Conservation (phyloP, 2,797 vertebrate species). For the Limnodromus scolopaceus region DNA sequence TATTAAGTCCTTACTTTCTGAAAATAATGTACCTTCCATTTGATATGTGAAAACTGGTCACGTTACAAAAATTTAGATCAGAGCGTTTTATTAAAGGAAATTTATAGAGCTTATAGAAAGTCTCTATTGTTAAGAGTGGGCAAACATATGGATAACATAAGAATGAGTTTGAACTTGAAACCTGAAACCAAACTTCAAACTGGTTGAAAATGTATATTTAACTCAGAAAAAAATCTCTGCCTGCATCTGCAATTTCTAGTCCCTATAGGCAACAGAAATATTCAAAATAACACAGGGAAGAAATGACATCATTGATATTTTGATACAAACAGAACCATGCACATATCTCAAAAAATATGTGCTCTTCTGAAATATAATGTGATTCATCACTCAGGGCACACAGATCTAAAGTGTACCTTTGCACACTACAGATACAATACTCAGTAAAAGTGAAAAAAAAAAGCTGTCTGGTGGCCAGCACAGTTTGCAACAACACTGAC, state of each 20-base stretch:
- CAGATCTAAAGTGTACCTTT: background rate
- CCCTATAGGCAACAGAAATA: background rate
- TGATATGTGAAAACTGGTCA: background rate
- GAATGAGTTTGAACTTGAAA: conserved; percentile 12
- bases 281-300: background rate
- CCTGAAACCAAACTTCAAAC: background rate
- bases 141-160: conserved; percentile 43
- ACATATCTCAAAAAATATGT: background rate
- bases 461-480: background rate
- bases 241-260: conserved; percentile 20
- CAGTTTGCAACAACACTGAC: background rate
- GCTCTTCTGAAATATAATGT: background rate
- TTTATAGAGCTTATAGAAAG: background rate
- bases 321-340: background rate
- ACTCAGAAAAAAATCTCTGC: background rate
- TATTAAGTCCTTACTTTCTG: background rate
- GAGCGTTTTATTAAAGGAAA: background rate
- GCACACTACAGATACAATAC: background rate
- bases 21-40: background rate
- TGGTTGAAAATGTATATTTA: conserved; percentile 39
- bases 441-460: background rate
- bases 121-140: background rate
- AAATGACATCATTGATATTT: background rate
- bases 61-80: background rate
- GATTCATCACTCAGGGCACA: background rate